Base-by-base conservation (phyloP, 2,797 vertebrate species). In the Schizothorax lantsangensis region DNA sequence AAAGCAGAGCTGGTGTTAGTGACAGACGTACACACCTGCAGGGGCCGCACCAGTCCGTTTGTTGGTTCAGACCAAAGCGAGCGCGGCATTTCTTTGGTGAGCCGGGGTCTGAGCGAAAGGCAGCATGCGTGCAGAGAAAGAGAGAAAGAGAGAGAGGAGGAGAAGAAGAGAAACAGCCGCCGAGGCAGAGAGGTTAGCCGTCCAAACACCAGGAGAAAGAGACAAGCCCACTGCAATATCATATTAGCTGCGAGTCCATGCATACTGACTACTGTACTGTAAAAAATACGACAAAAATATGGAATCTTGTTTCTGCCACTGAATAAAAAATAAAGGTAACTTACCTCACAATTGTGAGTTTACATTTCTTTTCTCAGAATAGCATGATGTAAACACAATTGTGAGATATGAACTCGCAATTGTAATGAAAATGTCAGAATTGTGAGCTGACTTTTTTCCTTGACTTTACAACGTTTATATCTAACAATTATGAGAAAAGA, bases 51-150 rank as follows among this genome's bases (percentile, higher is more conserved):
- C 98, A 99, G 97, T 99, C 97, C 93, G 95, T 99, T 96, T 99
- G 98, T 97, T 99, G 98, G 96, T 98, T 97, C 96, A 99, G 98
- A 95, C 98, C 98, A 95, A 99, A 99, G 97, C 97, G 98, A 96
- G 98, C 98, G 94, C 98, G 96, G 95, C 98, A 99, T 98, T 99
- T 99, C 98, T 99, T 99, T 98, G 97, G 98, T 92, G 97, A 99
- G 95, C 97, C 97, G 89, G 97, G 97, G 96, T 99, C 98, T 99
- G 97, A 97, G 95, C 93, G 93, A 95, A 96, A 95, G 91, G 94
- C 90, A 89, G 95, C 97, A 98, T 97, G 97, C 96, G 95, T 92
- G 94, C 93, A 74, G 59, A 54, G 49, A 43, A 17, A 47, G 38
- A 74, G 59, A 54, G 49, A 43, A 17, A 47, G 38, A 68, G 30